A percentile compares a stretch with the other conserved stretches of the same genome.
Evolutionary conservation across 1,140 invertebrate genomes (phyloP).

Genomic region (Leptinotarsa lineolata): DNA sequence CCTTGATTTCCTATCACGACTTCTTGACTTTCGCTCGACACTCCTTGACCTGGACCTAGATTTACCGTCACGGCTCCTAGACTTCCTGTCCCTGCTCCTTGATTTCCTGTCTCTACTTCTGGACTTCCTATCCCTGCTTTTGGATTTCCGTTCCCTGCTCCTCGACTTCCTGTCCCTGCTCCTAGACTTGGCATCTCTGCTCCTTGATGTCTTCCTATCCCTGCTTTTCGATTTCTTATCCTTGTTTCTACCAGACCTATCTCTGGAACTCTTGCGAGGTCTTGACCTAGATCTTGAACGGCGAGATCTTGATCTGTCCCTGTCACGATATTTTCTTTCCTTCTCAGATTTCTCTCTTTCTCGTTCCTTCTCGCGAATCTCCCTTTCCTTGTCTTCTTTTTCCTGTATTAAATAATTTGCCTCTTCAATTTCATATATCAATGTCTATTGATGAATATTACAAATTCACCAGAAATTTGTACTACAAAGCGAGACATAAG

Average conservation of each 20-base stretch:
- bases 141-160: slow-evolving; percentile 35
- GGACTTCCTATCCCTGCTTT: slow-evolving; percentile 32
- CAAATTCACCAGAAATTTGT: no score
- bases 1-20: slow-evolving; percentile 31
- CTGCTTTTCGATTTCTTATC: slow-evolving; percentile 34
- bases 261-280: slow-evolving; percentile 33
- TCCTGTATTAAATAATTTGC: slow-evolving; percentile 59
- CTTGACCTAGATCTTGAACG: slow-evolving; percentile 32
- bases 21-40: slow-evolving; percentile 32
- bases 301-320: slow-evolving; percentile 44
- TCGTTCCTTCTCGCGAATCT: slow-evolving; percentile 45
- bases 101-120: slow-evolving; percentile 34
- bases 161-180: slow-evolving; percentile 34
- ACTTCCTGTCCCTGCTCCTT: slow-evolving; percentile 33
- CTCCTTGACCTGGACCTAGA: slow-evolving; percentile 29
- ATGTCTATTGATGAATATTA: no score
- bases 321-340: slow-evolving; percentile 52
- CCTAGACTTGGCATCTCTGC: slow-evolving; percentile 34
- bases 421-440: not conserved
- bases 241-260: slow-evolving; percentile 29
- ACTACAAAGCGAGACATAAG: no score
- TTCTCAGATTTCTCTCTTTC: slow-evolving; percentile 48
- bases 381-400: slow-evolving; percentile 69
- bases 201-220: slow-evolving; percentile 30
- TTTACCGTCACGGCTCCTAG: slow-evolving; percentile 26